Evolutionary conservation across 1,140 invertebrate species (phyloP).

Genomic region (Acromyrmex echinatior): DNA sequence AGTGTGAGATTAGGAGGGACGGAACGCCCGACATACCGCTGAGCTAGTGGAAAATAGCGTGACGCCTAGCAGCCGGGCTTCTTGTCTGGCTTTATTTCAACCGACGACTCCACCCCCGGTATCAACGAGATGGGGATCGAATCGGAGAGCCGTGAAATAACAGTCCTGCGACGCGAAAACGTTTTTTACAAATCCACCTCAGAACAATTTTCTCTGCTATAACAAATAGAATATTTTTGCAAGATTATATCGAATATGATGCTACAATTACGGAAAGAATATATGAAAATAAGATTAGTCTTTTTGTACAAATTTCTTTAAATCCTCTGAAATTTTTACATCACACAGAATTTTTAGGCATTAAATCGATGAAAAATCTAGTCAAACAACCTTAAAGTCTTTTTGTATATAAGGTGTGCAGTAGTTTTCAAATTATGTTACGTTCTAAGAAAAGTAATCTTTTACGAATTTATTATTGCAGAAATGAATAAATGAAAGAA

Average conservation of each 20-base stretch:
- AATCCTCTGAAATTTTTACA: not conserved
- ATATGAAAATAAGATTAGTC: not conserved
- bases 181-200: conserved; percentile 27
- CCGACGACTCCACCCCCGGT: conserved; percentile 47
- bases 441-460: not conserved
- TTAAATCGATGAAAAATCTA: not conserved
- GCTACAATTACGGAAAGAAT: not conserved
- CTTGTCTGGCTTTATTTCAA: conserved; percentile 64
- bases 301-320: not conserved
- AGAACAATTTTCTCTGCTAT: conserved; percentile 21
- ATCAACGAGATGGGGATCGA: conserved; percentile 37
- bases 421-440: not conserved
- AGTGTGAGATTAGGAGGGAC: conserved; percentile 54
- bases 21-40: conserved; percentile 63
- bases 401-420: not conserved
- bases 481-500: not conserved
- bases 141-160: conserved; percentile 56
- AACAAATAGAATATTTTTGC: conserved; percentile 47
- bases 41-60: conserved; percentile 78
- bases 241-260: not conserved
- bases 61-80: conserved; percentile 33
- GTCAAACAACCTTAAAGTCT: not conserved
- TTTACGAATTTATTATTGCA: not conserved
- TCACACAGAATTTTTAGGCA: not conserved
- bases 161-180: conserved; percentile 30